Percentiles rank a stretch among this genome's conserved stretches.
Conservation (phyloP, 2,113 vertebrate genomes). For the Bos javanicus region DNA sequence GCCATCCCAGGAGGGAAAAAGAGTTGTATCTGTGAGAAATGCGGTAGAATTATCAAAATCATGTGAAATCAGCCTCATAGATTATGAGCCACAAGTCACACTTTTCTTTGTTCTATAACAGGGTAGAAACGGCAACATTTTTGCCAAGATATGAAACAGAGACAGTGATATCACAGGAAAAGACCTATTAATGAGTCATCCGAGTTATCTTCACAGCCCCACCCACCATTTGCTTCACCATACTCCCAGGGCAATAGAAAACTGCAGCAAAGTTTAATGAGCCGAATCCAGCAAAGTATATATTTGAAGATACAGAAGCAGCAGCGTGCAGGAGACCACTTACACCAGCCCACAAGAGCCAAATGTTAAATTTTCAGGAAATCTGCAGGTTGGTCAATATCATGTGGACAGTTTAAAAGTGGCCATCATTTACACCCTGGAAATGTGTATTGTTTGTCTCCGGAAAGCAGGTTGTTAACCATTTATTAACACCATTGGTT, state of each 20-base stretch:
- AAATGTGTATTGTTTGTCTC: neutral
- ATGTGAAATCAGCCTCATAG: neutral
- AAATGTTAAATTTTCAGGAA: neutral
- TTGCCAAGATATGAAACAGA: neutral
- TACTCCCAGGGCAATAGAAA: neutral
- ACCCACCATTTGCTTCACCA: neutral
- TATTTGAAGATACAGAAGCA: neutral
- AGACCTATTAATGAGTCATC: neutral
- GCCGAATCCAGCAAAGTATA: neutral
- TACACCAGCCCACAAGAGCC: neutral
- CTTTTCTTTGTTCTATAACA: slow-evolving; percentile 23
- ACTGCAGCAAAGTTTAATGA: neutral
- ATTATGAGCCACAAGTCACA: neutral
- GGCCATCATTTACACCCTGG: neutral
- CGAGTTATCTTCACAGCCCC: neutral
- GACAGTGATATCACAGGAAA: neutral
- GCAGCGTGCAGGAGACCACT: neutral
- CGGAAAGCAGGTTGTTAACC: neutral
- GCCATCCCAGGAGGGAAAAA: neutral
- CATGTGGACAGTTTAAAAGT: neutral
- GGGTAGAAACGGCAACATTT: neutral
- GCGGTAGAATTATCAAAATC: neutral
- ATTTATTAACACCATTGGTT: neutral
- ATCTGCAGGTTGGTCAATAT: neutral
- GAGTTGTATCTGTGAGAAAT: neutral